phyloP scores from a whole-genome alignment of 1,140 invertebrate genomes.

The Mycetomoellerius zeteki region DNA sequence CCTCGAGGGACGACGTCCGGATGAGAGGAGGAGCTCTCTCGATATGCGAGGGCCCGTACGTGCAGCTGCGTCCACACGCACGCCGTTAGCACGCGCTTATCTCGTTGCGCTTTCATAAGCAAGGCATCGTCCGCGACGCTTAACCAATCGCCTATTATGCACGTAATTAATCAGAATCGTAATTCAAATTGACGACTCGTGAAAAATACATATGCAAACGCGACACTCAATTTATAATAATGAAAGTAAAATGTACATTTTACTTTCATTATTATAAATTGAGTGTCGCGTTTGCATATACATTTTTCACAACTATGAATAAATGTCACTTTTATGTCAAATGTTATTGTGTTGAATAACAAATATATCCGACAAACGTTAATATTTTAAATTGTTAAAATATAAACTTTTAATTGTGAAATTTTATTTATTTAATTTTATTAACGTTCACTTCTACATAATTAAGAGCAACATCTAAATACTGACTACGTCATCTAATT shows the following conservation, averaged over 20 bases:
- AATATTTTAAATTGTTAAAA: background rate
- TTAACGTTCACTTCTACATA: background rate
- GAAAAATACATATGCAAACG: constrained; percentile 7
- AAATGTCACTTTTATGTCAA: background rate
- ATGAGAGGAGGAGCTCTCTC: constrained; percentile 57
- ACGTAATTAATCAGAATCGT: constrained; percentile 49
- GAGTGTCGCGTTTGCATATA: constrained; percentile 12
- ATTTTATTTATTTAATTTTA: background rate
- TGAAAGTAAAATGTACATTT: no score
- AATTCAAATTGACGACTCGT: constrained; percentile 7
- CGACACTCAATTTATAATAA: constrained; percentile 9
- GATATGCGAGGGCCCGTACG: constrained; percentile 39
- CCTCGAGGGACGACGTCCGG: constrained; percentile 65
- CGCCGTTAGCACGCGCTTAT: constrained; percentile 40
- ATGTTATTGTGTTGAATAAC: background rate
- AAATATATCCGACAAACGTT: background rate
- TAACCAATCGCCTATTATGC: constrained; percentile 50
- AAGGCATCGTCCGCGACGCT: constrained; percentile 27
- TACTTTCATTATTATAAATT: background rate
- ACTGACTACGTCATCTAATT: no score
- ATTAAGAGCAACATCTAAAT: no score
- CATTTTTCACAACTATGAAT: background rate
- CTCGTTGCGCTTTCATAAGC: constrained; percentile 35
- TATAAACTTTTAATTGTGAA: background rate
- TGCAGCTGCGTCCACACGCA: constrained; percentile 76